These are phyloP conservation scores for Camponotus pennsylvanicus DNA, from an alignment of 1,140 invertebrate species.

Conservation along the genomic window DNA sequence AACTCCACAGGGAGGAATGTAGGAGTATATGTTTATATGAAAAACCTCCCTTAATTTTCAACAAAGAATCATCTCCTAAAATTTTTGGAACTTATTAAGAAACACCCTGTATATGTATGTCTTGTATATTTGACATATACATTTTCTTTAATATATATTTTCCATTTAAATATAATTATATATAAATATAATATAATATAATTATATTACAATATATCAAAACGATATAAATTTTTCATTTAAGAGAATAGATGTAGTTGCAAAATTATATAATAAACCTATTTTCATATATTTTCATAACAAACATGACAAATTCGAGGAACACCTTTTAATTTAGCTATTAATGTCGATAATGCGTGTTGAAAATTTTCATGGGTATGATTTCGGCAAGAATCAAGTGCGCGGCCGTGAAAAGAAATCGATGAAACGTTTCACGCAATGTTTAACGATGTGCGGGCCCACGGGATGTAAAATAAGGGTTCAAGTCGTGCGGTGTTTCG, in stretches of 20 bases:
- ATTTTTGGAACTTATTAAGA: too few relatives aligned
- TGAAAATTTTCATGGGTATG: not conserved
- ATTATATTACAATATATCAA: not conserved
- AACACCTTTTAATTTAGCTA: not conserved
- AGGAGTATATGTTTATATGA: too few relatives aligned
- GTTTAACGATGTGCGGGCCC: slow-evolving; percentile 75
- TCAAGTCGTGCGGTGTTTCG: slow-evolving; percentile 71
- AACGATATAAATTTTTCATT: not conserved
- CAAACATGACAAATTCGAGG: too few relatives aligned
- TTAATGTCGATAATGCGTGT: too few relatives aligned
- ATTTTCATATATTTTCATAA: too few relatives aligned
- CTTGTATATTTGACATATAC: too few relatives aligned
- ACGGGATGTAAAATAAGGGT: slow-evolving; percentile 74
- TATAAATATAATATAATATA: not conserved
- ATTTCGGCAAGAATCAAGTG: not conserved
- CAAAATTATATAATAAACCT: too few relatives aligned
- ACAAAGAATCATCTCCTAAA: too few relatives aligned
- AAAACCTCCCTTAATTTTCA: too few relatives aligned
- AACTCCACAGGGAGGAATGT: too few relatives aligned
- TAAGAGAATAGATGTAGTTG: not conserved
- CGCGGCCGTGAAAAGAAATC: slow-evolving; percentile 34
- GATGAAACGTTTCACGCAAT: slow-evolving; percentile 21
- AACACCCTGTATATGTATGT: too few relatives aligned
- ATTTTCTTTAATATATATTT: not conserved
- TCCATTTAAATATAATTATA: too few relatives aligned